A percentile compares a stretch with the other conserved stretches of the same genome.
Conservation (phyloP, 2,113 vertebrate genomes). For the Megalops atlanticus region DNA sequence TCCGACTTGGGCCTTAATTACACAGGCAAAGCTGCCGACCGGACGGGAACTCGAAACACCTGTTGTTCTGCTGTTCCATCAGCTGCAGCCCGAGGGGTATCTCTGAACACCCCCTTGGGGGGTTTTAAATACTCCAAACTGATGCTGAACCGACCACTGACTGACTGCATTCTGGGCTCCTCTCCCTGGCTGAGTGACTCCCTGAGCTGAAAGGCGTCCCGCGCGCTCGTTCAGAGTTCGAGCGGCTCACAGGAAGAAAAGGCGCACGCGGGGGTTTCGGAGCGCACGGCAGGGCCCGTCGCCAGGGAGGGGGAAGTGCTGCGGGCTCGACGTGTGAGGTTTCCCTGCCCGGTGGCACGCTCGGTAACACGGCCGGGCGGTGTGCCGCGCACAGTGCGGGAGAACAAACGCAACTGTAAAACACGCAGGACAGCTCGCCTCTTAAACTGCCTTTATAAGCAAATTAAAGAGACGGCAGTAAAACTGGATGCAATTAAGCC, state of each 20-base stretch:
- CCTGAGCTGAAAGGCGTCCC: too few species aligned
- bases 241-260: not conserved
- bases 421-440: constrained; percentile 9
- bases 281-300: constrained; percentile 20
- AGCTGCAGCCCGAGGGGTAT: not conserved
- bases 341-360: constrained; percentile 28
- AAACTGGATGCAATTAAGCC: constrained; percentile 58
- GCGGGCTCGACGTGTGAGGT: constrained; percentile 62
- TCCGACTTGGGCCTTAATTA: not conserved
- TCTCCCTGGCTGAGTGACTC: too few species aligned
- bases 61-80: not conserved
- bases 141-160: not conserved
- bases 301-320: constrained; percentile 52
- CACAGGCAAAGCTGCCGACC: not conserved
- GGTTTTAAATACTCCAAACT: not conserved
- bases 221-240: too few species aligned
- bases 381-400: not conserved
- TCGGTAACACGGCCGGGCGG: not conserved
- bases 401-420: constrained; percentile 34
- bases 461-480: constrained; percentile 37
- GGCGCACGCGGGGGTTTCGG: not conserved
- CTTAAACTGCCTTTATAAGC: constrained; percentile 56
- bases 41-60: not conserved
- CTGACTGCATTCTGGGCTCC: not conserved
- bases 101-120: not conserved